Evolutionary conservation across 1,140 invertebrate genomes (phyloP).

Genomic region (Drosophila tristis): DNA sequence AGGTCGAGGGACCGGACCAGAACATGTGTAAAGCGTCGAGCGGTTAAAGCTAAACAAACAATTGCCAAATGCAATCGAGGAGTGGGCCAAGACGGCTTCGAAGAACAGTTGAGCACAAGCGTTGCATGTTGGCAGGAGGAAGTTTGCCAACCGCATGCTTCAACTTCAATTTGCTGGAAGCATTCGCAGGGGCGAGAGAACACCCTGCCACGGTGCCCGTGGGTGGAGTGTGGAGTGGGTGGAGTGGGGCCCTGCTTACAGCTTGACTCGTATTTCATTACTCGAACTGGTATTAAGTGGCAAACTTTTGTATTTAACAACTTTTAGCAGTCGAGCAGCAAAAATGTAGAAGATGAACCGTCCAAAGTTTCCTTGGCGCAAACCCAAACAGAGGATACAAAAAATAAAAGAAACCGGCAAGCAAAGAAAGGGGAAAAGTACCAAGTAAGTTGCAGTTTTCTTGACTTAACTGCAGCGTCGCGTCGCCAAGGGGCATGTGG

Average conservation of each 20-base stretch:
- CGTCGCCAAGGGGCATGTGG: too few relatives aligned
- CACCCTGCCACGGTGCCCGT: too few relatives aligned
- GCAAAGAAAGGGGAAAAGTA: slow-evolving; percentile 26
- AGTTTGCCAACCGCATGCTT: slow-evolving; percentile 77
- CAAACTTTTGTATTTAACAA: slow-evolving; percentile 82
- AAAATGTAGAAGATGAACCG: slow-evolving; percentile 68
- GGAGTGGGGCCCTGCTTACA: slow-evolving; percentile 38
- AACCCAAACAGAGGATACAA: slow-evolving; percentile 25
- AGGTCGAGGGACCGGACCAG: slow-evolving; percentile 2
- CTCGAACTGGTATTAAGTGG: slow-evolving; percentile 82
- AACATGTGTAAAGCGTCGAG: slow-evolving; percentile 70
- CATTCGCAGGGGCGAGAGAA: slow-evolving; percentile 2
- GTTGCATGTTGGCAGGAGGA: slow-evolving; percentile 73
- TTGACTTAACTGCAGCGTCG: slow-evolving; percentile 72
- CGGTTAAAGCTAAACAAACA: slow-evolving; percentile 76
- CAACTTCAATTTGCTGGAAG: slow-evolving; percentile 74
- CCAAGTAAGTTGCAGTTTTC: slow-evolving; percentile 69
- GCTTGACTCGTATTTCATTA: slow-evolving; percentile 79
- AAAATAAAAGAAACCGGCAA: slow-evolving; percentile 13
- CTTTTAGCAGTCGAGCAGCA: slow-evolving; percentile 73
- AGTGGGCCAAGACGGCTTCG: background rate
- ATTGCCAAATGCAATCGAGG: slow-evolving; percentile 67
- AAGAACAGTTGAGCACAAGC: slow-evolving; percentile 32
- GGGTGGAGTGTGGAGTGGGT: too few relatives aligned
- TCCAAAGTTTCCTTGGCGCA: slow-evolving; percentile 54